These are phyloP conservation scores for Lucinisca nassula DNA, from an alignment of 2,888 invertebrate genomes.

Conservation along the genomic window DNA sequence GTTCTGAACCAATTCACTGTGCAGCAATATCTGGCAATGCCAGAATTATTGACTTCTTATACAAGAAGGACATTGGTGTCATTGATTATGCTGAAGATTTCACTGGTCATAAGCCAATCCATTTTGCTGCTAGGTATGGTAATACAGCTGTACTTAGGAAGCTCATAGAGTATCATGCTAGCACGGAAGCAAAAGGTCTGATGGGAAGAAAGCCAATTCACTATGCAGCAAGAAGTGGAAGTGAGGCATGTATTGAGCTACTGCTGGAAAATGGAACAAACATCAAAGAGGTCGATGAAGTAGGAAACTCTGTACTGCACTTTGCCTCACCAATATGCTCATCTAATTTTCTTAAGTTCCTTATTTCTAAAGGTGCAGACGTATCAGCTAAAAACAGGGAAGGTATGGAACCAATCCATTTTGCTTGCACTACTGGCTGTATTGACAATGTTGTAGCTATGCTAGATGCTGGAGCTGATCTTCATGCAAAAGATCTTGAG, in stretches of 20 bases:
- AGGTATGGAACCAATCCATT: constrained; percentile 1
- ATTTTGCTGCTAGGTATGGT: not conserved
- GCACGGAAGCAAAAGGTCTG: not conserved
- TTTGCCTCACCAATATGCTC: not conserved
- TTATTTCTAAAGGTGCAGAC: not conserved
- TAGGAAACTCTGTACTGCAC: not conserved
- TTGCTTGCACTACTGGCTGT: not conserved
- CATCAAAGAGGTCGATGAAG: not conserved
- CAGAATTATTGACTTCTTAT: not conserved
- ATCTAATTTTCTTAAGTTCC: not conserved
- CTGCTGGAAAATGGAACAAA: not conserved
- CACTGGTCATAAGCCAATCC: not conserved
- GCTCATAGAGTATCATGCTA: not conserved
- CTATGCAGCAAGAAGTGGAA: constrained; percentile 2
- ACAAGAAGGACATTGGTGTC: not conserved
- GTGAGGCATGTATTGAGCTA: not conserved
- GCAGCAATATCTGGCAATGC: not conserved
- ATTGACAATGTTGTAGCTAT: not conserved
- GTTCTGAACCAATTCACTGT: not conserved
- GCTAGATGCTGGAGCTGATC: constrained; percentile 2
- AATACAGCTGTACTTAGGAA: not conserved
- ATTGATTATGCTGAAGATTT: not conserved
- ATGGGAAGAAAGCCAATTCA: not conserved
- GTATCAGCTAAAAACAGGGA: not conserved
- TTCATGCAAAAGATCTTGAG: not conserved